Conservation (phyloP, 2,888 invertebrate genomes). For the Microplitis manilae region DNA sequence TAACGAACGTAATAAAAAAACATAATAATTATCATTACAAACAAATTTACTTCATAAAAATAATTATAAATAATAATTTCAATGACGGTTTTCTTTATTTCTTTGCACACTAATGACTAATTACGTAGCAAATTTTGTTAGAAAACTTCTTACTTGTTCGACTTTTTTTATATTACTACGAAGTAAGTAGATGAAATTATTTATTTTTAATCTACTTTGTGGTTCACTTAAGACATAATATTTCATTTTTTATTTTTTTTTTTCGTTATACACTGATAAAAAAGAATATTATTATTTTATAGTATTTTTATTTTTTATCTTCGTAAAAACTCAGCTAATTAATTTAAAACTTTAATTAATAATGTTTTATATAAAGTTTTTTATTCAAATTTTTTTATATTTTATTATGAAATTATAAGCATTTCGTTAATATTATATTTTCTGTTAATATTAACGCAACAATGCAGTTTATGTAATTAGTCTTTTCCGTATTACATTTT, state of each 20-base stretch:
- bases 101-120: constrained; percentile 25
- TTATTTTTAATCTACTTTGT: background rate
- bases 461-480: constrained; percentile 32
- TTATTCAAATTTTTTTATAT: background rate
- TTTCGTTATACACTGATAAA: background rate
- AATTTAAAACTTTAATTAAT: background rate
- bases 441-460: background rate
- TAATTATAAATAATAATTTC: constrained; percentile 21
- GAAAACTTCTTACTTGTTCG: constrained; percentile 35
- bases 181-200: background rate
- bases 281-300: background rate
- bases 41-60: background rate
- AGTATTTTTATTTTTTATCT: background rate
- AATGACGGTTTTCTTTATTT: background rate
- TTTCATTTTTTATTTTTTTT: background rate
- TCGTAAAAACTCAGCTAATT: background rate
- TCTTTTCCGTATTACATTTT: constrained; percentile 10
- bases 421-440: background rate
- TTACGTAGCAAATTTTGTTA: constrained; percentile 41
- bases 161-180: constrained; percentile 5
- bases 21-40: background rate
- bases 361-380: background rate
- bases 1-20: background rate
- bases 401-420: background rate
- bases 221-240: background rate